Conservation (phyloP, 2,113 vertebrate species). For the Probosciger aterrimus region DNA sequence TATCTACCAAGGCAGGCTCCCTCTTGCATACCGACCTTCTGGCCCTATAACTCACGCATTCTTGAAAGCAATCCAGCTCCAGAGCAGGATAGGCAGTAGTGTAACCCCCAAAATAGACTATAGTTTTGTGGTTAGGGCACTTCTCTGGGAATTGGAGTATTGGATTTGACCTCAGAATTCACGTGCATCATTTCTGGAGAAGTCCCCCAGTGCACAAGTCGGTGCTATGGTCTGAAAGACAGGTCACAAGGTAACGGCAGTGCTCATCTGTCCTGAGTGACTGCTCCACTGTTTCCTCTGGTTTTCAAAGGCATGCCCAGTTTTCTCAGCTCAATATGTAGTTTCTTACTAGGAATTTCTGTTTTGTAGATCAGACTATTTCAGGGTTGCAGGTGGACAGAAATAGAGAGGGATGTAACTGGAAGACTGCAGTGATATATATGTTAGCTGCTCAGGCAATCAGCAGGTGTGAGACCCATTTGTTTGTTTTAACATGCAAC, state of each 20-base stretch:
- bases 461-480: not conserved
- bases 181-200: not conserved
- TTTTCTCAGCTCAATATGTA: not conserved
- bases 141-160: not conserved
- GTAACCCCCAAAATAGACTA: not conserved
- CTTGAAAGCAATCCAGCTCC: constrained; percentile 12
- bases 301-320: not conserved
- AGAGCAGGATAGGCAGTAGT: not conserved
- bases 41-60: not conserved
- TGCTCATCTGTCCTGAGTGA: accelerated
- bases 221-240: not conserved
- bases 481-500: not conserved
- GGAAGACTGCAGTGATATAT: not conserved
- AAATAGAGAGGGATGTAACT: not conserved
- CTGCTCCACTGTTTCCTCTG: not conserved
- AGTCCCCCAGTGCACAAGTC: not conserved
- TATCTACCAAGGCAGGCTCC: constrained; percentile 1
- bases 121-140: not conserved
- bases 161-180: not conserved
- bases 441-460: not conserved
- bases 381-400: not conserved
- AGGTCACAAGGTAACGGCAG: not conserved
- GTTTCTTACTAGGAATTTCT: not conserved
- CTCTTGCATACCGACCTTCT: not conserved
- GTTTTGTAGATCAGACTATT: not conserved